A percentile compares a stretch with the other conserved stretches of the same genome.
phyloP scores from a whole-genome alignment of 2,797 vertebrate genomes.

The Dicrostonyx torquatus region DNA sequence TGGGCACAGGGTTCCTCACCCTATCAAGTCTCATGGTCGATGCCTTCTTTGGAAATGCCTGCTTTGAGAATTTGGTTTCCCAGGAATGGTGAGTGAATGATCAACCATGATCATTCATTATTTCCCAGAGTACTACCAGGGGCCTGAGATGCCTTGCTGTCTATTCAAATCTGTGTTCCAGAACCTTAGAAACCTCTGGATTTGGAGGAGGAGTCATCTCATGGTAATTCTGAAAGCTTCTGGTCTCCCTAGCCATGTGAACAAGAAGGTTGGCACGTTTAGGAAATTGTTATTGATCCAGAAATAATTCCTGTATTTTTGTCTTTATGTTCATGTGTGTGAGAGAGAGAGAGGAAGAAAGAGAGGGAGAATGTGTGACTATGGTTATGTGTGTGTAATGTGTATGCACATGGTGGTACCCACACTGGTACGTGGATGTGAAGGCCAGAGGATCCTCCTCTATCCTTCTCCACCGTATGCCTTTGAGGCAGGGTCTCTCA shows the following conservation, averaged over 20 bases:
- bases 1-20: accelerated
- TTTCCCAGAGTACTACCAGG: background rate
- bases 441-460: background rate
- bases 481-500: background rate
- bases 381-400: background rate
- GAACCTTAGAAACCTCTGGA: background rate
- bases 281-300: constrained; percentile 3
- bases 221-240: background rate
- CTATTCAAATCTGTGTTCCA: background rate
- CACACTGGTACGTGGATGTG: background rate
- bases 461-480: background rate
- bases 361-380: background rate
- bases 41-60: background rate
- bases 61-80: background rate
- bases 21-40: background rate
- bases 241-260: background rate
- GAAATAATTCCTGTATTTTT: constrained; percentile 10
- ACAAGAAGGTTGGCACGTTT: constrained; percentile 32
- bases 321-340: background rate
- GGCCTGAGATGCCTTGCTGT: background rate
- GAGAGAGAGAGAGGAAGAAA: background rate
- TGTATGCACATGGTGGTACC: background rate
- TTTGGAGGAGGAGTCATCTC: background rate
- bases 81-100: background rate
- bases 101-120: background rate